Base-by-base conservation (phyloP, 2,797 vertebrate genomes). In the Lepus oiostolus region DNA sequence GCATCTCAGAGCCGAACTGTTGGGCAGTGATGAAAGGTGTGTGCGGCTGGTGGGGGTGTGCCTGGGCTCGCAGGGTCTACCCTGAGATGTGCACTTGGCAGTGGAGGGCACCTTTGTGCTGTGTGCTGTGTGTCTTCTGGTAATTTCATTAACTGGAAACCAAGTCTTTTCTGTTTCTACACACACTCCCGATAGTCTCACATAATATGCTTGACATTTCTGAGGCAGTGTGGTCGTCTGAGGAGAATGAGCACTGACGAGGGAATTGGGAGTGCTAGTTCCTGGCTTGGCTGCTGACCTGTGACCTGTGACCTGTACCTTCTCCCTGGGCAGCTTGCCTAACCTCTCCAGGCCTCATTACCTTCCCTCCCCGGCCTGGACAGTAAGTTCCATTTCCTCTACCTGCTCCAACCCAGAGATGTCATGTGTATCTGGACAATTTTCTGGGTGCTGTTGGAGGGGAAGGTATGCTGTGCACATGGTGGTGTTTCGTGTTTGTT, bases 61-160 rank as follows among this genome's bases (percentile, higher is more conserved):
- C 21, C 52, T 81, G 68, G 50, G 35, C 63, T 67, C 71, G 35
- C 2, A 10, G 81, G 38, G 38, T 50, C 22, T 60, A 9, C 47
- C 67, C 22, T 21, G 13, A 81, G 42, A 32, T 91, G 30, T 30
- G 8, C 12, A n/a, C 21, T 91, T 52, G 58, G 87, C 52, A 54
- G 35, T 63, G 74, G 35, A 81, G 75, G 93, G 63, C 42, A 19
- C 80, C 94, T 94, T 93, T 93, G 67, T 90, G 72, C 42, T 28
- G 26, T 85, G 30, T 82, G 11, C 42, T 28, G 26, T 85, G 30
- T 82, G 11, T 89, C 30, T 89, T 77, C 90, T 79, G 95, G 88
- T 92, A n/a, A 71, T 74, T 94, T 94, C 91, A 82, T 96, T 92
- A 92, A 81, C 85, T 86, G 60, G 85, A 93, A 97, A 91, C 42